Conservation (phyloP, 1,140 invertebrate genomes). For the Pomacea maculata region DNA sequence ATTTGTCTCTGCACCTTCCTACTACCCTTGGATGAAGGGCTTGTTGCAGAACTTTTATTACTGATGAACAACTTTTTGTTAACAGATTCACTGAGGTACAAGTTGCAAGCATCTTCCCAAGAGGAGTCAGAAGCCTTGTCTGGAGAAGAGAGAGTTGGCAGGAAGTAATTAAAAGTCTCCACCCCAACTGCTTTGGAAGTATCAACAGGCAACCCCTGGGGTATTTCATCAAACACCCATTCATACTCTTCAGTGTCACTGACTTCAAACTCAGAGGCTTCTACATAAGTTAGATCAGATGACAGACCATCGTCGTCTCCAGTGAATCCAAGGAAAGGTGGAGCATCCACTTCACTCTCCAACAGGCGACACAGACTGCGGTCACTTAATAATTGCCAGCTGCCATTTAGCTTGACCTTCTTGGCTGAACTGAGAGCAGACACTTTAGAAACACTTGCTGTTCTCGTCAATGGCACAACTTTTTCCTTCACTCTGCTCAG, state of each 20-base stretch:
- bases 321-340: constrained; percentile 21
- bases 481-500: not conserved
- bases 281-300: constrained; percentile 23
- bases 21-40: not conserved
- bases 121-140: constrained; percentile 30
- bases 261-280: constrained; percentile 25
- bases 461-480: not conserved
- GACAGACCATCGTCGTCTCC: constrained; percentile 17
- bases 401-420: constrained; percentile 14
- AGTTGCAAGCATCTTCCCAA: constrained; percentile 33
- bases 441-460: not conserved
- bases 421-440: constrained; percentile 2
- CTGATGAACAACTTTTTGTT: not conserved
- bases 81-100: constrained; percentile 19
- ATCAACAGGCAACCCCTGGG: not conserved
- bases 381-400: constrained; percentile 20
- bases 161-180: constrained; percentile 10
- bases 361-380: constrained; percentile 21
- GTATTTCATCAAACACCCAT: constrained; percentile 11
- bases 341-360: constrained; percentile 18
- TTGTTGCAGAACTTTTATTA: too few species aligned
- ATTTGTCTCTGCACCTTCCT: not conserved
- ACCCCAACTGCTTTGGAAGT: not conserved
- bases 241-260: constrained; percentile 14
- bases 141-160: constrained; percentile 27